Conservation (phyloP, 2,888 invertebrate genomes). For the Tetropium fuscum region DNA sequence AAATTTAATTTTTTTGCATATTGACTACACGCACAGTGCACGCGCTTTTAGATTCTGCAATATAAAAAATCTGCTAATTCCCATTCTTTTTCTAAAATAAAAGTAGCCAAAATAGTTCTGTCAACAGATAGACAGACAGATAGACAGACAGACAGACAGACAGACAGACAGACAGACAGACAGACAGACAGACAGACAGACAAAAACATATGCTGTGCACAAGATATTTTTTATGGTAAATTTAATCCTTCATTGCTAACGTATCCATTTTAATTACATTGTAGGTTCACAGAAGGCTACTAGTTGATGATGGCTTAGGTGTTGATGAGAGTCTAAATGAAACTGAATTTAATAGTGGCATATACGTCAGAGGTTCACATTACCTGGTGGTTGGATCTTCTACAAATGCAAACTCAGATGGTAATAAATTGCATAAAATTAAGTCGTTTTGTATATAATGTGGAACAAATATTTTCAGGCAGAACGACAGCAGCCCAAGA, state of each 20-base stretch:
- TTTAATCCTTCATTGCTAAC: too few species aligned
- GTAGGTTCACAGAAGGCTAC: constrained; percentile 82
- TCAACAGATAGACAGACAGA: too few species aligned
- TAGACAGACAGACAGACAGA: too few species aligned
- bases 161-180: too few species aligned
- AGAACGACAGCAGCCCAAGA: constrained; percentile 60
- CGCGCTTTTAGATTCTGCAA: too few species aligned
- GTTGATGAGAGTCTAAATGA: constrained; percentile 93
- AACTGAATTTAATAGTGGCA: constrained; percentile 73
- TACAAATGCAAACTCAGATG: constrained; percentile 19
- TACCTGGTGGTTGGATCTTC: constrained; percentile 48
- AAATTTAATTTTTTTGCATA: too few species aligned
- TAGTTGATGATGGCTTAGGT: constrained; percentile 91
- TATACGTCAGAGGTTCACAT: constrained; percentile 73
- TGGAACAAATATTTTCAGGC: constrained; percentile 28
- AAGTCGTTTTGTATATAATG: background rate
- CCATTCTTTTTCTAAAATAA: too few species aligned
- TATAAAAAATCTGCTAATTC: too few species aligned
- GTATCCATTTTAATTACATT: constrained; percentile 34
- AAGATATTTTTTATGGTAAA: too few species aligned
- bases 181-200: too few species aligned
- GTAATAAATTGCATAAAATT: constrained; percentile 8
- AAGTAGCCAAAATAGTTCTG: too few species aligned
- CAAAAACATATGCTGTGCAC: background rate
- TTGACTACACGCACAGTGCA: too few species aligned